These are phyloP conservation scores for Arenicola marina DNA, from an alignment of 2,888 invertebrate genomes.

Conservation along the genomic window DNA sequence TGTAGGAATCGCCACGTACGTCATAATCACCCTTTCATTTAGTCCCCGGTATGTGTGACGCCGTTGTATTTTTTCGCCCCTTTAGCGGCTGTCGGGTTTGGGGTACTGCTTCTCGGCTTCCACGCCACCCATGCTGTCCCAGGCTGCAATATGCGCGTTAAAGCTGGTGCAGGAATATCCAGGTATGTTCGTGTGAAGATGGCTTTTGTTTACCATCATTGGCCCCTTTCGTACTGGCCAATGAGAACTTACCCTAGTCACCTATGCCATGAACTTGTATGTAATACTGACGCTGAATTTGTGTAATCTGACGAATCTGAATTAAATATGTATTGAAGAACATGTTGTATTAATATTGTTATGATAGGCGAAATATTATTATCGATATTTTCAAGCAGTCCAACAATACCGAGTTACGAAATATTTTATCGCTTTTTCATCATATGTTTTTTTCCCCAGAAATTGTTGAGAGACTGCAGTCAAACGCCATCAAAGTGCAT, in stretches of 20 bases:
- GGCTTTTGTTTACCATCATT: background rate
- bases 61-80: too few species aligned
- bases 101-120: constrained; percentile 98
- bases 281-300: background rate
- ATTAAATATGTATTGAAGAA: too few species aligned
- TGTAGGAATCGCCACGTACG: too few species aligned
- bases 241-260: too few species aligned
- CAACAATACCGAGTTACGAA: too few species aligned
- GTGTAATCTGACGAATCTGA: too few species aligned
- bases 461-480: constrained; percentile 4
- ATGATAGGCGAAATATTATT: too few species aligned
- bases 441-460: background rate
- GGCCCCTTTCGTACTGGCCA: background rate
- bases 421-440: too few species aligned
- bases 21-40: too few species aligned
- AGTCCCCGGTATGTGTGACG: too few species aligned
- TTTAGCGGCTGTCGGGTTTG: constrained; percentile 63
- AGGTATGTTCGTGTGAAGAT: constrained; percentile 34
- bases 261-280: background rate
- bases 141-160: constrained; percentile 82
- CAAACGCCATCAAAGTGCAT: constrained; percentile 12
- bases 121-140: constrained; percentile 86
- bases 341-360: too few species aligned
- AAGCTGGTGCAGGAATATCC: constrained; percentile 70
- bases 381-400: too few species aligned